A percentile compares a stretch with the other conserved stretches of the same genome.
These are phyloP conservation scores for Muscicapa striata DNA, from an alignment of 2,797 vertebrate genomes.

Conservation along the genomic window DNA sequence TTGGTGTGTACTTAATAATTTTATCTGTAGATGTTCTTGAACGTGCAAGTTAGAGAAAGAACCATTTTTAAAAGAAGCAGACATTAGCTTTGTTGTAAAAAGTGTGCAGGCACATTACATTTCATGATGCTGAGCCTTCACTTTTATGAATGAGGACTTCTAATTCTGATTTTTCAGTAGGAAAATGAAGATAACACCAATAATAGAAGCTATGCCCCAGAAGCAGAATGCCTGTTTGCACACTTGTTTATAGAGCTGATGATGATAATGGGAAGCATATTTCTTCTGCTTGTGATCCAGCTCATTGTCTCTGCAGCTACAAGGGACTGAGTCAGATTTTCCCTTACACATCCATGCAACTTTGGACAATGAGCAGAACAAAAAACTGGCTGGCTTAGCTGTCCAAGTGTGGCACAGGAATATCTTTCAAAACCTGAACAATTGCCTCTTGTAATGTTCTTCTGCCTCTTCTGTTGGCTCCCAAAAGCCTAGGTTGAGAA, in stretches of 20 bases:
- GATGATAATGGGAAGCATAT: not conserved
- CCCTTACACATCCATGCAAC: not conserved
- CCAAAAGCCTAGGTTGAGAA: not conserved
- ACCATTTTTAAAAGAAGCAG: not conserved
- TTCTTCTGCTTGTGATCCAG: not conserved
- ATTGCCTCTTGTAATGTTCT: not conserved
- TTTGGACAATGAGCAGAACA: not conserved
- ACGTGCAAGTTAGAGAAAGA: not conserved
- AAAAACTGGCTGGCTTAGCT: not conserved
- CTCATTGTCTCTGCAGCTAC: not conserved
- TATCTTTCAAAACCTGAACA: not conserved
- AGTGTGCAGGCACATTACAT: not conserved
- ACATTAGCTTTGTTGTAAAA: not conserved
- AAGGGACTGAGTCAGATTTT: not conserved
- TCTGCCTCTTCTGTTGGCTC: not conserved
- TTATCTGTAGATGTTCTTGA: not conserved
- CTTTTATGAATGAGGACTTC: not conserved
- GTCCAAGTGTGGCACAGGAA: not conserved
- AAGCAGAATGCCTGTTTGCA: not conserved
- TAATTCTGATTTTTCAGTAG: not conserved
- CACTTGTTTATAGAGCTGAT: not conserved
- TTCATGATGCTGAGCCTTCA: not conserved
- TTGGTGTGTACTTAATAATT: conserved; percentile 48
- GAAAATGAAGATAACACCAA: not conserved
- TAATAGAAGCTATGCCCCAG: not conserved